Base-by-base conservation (phyloP, 2,113 vertebrate genomes). In the Chionomys nivalis region DNA sequence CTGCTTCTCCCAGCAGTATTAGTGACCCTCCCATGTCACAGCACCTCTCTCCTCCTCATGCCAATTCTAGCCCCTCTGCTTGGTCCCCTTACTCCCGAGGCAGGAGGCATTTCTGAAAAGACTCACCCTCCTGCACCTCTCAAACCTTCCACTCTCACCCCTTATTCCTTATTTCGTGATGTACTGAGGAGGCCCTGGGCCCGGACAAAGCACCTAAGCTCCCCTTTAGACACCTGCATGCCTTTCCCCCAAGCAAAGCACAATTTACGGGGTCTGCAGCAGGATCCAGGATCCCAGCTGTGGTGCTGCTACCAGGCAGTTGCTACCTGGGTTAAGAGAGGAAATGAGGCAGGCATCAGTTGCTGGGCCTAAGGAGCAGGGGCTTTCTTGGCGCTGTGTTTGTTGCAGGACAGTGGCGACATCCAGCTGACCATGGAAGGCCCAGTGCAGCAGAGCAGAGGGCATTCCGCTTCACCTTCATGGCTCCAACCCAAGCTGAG, bases 181-280 rank as follows among this genome's bases (percentile, higher is more conserved):
- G 93, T 77, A 78, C 91, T 91, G 89, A 87, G 77, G 90, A 96
- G 92, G 79, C 68, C 73, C 75, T 16, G 39, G 65, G 63, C 83
- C 91, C 44, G 47, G 77, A 96, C 95, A 96, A 97, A 97, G 82
- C 94, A 91, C 93, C 65, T 68, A 75, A 87, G 82, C 52, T 83
- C 75, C 94, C 47, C 36, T 33, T 65, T 39, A 88, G 76, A 94
- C 33, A 78, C 82, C 86, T 94, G 88, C 96, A 63, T 1, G 1
- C 82, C 76, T 94, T 70, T 17, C 86, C 42, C 75, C 66, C 49
- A 96, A 97, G 91, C 93, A 96, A 98, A 98, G 98, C 98, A 97
- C 98, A 98, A 97, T 96, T 91, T 61, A 23, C 52, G 79, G 87
- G 72, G 65, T 88, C 5, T 33, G 85, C 49, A 78, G 70, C 76